Conservation (phyloP, 1,140 invertebrate species). For the Amphibalanus amphitrite region DNA sequence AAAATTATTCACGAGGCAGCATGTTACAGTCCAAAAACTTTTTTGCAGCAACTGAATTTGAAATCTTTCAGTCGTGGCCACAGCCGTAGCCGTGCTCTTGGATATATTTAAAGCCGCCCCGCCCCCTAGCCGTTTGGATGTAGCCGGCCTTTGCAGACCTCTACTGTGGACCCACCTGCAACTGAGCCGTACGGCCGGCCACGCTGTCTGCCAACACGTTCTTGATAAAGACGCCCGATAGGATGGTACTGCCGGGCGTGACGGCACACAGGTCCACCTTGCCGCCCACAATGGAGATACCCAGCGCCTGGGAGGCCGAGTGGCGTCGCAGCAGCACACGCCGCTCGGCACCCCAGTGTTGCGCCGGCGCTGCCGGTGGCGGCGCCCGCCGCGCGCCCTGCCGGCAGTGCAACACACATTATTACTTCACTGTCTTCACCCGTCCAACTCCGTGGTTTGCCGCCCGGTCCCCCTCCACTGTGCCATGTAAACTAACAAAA, state of each 20-base stretch:
- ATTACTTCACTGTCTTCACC: too few relatives aligned
- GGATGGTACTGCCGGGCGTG: conserved; percentile 33
- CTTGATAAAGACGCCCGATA: conserved; percentile 85
- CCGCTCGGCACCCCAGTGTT: conserved; percentile 74
- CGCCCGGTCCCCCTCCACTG: not conserved
- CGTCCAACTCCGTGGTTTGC: not conserved
- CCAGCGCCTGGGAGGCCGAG: conserved; percentile 38
- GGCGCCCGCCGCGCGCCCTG: not conserved
- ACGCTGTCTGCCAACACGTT: conserved; percentile 87
- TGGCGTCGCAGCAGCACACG: conserved; percentile 34
- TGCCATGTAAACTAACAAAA: too few relatives aligned
- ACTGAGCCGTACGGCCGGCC: conserved; percentile 41
- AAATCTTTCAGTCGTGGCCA: too few relatives aligned
- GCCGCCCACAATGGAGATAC: conserved; percentile 93
- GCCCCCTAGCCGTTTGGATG: too few relatives aligned
- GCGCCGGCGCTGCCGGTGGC: not conserved
- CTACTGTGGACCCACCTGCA: conserved; percentile 9
- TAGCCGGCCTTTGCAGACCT: not conserved
- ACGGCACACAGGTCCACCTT: conserved; percentile 46
- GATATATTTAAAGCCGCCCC: too few relatives aligned
- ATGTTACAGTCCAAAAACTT: too few relatives aligned
- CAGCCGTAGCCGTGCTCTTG: too few relatives aligned
- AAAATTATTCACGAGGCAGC: too few relatives aligned
- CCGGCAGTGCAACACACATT: too few relatives aligned
- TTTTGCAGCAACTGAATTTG: too few relatives aligned